A percentile compares a stretch with the other conserved stretches of the same genome.
phyloP scores from a whole-genome alignment of 2,888 invertebrate species.

The Ennomos fuscantarius region DNA sequence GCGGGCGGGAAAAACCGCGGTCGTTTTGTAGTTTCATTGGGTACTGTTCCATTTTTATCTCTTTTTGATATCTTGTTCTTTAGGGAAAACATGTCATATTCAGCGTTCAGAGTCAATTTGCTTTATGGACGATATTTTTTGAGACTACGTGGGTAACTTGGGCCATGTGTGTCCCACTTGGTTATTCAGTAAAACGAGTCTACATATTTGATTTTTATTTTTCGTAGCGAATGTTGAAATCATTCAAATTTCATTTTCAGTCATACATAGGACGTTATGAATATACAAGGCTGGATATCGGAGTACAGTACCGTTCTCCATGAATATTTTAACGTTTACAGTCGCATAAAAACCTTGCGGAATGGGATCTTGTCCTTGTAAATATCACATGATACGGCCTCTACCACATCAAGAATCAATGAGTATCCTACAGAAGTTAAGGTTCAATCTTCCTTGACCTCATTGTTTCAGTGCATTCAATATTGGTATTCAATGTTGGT shows the following conservation, averaged over 20 bases:
- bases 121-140: slow-evolving; percentile 14
- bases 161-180: slow-evolving; percentile 16
- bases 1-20: too few relatives aligned
- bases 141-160: background rate
- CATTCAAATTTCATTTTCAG: slow-evolving; percentile 27
- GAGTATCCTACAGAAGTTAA: too few relatives aligned
- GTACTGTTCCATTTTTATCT: background rate
- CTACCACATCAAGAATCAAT: too few relatives aligned
- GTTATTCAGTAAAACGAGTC: slow-evolving; percentile 21
- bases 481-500: too few relatives aligned
- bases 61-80: background rate
- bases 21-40: too few relatives aligned
- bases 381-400: too few relatives aligned
- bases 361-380: slow-evolving; percentile 1
- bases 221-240: slow-evolving; percentile 22
- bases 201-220: slow-evolving; percentile 26
- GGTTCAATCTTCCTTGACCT: too few relatives aligned
- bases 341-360: slow-evolving; percentile 6
- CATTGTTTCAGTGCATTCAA: too few relatives aligned
- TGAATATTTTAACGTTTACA: slow-evolving; percentile 21
- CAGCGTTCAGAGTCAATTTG: slow-evolving; percentile 13
- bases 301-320: slow-evolving; percentile 4
- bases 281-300: slow-evolving; percentile 15
- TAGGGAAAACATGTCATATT: slow-evolving; percentile 1
- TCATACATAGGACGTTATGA: slow-evolving; percentile 16